Evolutionary conservation across 2,888 invertebrate species (phyloP).

Genomic region (Eupithecia tripunctaria): DNA sequence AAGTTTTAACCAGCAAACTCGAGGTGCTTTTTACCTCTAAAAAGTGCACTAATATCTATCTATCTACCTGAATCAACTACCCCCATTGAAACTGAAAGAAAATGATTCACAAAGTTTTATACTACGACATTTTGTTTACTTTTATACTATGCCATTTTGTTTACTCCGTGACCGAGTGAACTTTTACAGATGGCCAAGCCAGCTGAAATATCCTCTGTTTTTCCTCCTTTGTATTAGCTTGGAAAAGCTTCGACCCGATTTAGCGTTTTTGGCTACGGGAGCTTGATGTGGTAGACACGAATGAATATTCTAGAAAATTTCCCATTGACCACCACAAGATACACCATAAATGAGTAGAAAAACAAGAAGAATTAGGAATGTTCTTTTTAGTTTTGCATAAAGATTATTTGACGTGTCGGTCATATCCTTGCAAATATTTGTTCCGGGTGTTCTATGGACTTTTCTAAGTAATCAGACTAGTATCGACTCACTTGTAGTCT

Average conservation of each 20-base stretch:
- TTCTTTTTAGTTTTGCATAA: too few species aligned
- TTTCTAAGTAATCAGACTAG: too few species aligned
- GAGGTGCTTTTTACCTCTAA: background rate
- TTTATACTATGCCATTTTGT: background rate
- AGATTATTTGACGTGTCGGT: too few species aligned
- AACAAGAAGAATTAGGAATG: too few species aligned
- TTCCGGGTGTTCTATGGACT: too few species aligned
- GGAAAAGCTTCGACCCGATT: conserved; percentile 23
- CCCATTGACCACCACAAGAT: too few species aligned
- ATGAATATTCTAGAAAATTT: background rate
- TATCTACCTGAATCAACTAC: too few species aligned
- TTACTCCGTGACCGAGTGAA: conserved; percentile 8
- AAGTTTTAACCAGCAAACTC: background rate
- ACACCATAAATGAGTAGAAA: too few species aligned
- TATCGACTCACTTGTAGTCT: too few species aligned
- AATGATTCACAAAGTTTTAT: background rate
- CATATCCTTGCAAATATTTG: too few species aligned
- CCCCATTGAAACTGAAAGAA: background rate
- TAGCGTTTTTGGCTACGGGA: conserved; percentile 24
- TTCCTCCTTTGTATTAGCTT: conserved; percentile 29
- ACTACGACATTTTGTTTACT: conserved; percentile 7
- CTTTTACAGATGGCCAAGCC: conserved; percentile 28
- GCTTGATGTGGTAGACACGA: conserved; percentile 10
- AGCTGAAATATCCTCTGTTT: conserved; percentile 32
- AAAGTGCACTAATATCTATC: background rate